A percentile compares a stretch with the other conserved stretches of the same genome.
Evolutionary conservation across 2,797 vertebrate genomes (phyloP).

Genomic region (Saxicola maurus): DNA sequence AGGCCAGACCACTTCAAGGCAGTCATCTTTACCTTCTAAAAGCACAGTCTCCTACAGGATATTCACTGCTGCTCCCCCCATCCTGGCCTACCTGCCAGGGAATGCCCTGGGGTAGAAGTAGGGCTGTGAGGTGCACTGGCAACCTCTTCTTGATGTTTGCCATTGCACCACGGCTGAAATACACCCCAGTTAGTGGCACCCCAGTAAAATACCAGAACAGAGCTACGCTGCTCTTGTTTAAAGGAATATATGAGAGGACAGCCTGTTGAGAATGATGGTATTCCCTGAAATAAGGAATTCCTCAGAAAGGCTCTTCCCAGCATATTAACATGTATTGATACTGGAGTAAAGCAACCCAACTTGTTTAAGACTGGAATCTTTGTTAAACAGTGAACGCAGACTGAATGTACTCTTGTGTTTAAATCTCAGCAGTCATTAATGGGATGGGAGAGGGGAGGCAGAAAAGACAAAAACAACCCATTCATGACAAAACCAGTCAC

Average conservation of each 20-base stretch:
- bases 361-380: neutral
- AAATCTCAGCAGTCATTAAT: conserved; percentile 24
- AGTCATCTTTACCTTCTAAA: neutral
- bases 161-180: neutral
- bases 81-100: neutral
- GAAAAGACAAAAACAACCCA: conserved; percentile 32
- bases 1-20: neutral
- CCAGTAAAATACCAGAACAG: neutral
- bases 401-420: neutral
- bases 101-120: fast-evolving
- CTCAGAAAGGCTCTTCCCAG: neutral
- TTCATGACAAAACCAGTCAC: conserved; percentile 41
- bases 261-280: neutral
- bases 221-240: neutral
- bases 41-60: neutral
- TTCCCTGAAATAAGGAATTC: neutral
- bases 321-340: fast-evolving
- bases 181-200: neutral
- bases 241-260: neutral
- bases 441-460: conserved; percentile 9
- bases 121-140: fast-evolving
- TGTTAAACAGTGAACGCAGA: neutral
- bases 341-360: neutral
- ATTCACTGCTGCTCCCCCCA: neutral
- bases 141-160: neutral